Conservation (phyloP, 2,113 vertebrate species). For the Glaucomys volans region DNA sequence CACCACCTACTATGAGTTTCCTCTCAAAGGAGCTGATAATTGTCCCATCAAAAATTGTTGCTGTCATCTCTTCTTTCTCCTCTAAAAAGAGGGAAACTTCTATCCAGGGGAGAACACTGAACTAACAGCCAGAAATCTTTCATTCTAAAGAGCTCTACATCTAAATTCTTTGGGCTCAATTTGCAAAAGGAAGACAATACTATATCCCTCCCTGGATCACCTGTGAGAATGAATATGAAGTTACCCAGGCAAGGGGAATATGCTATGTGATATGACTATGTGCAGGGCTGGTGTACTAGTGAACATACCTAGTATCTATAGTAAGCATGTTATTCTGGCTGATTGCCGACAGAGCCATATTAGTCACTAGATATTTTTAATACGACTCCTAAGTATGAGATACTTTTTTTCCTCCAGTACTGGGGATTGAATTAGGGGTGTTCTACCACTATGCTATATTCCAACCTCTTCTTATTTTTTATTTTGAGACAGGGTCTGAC, state of each 20-base stretch:
- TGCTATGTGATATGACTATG: background rate
- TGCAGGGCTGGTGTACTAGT: background rate
- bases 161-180: constrained; percentile 19
- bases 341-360: background rate
- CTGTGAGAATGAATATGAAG: constrained; percentile 1
- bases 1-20: background rate
- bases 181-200: constrained; percentile 1
- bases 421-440: background rate
- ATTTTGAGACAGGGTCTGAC: background rate
- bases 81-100: constrained; percentile 49
- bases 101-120: constrained; percentile 8
- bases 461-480: background rate
- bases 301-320: background rate
- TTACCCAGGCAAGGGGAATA: background rate
- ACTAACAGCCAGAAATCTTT: background rate
- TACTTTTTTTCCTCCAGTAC: background rate
- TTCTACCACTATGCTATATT: background rate
- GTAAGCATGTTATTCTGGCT: background rate
- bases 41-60: constrained; percentile 43
- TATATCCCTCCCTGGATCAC: background rate
- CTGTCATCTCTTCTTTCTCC: constrained; percentile 40
- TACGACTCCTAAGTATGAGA: constrained; percentile 20
- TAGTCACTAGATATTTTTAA: constrained; percentile 36
- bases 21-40: constrained; percentile 44
- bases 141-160: background rate